These are phyloP conservation scores for Tupaia chinensis DNA, from an alignment of 2,113 vertebrate genomes.

Conservation along the genomic window DNA sequence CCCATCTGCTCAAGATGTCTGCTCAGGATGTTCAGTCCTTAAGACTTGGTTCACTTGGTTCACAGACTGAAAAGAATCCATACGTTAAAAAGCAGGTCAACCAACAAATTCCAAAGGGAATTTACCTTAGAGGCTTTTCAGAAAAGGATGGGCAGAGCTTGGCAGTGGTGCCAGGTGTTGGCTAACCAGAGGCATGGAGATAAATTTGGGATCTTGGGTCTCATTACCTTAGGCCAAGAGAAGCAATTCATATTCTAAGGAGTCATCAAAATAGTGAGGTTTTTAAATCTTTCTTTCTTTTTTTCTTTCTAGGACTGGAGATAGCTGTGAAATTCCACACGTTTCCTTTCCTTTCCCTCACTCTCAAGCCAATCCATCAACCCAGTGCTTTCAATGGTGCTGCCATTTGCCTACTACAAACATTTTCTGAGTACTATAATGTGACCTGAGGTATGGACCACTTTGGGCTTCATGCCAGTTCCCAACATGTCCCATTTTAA, in stretches of 20 bases:
- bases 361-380: background rate
- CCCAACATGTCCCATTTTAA: background rate
- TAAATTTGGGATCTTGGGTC: constrained; percentile 5
- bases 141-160: background rate
- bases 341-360: background rate
- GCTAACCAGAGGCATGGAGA: background rate
- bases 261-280: constrained; percentile 1
- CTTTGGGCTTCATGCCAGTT: background rate
- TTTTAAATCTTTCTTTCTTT: background rate
- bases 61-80: constrained; percentile 53
- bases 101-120: constrained; percentile 54
- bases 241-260: background rate
- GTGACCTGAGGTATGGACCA: background rate
- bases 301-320: background rate
- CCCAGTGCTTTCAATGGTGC: background rate
- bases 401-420: background rate
- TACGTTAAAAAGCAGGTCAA: constrained; percentile 65
- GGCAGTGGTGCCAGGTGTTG: background rate
- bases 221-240: background rate
- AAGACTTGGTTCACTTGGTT: background rate
- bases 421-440: background rate
- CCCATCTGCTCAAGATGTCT: constrained; percentile 43
- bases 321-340: background rate
- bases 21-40: background rate
- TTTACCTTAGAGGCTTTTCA: constrained; percentile 60